Evolutionary conservation across 2,888 invertebrate genomes (phyloP), one percentile per base, ranked within the genome.

Genomic region (Pachliopta kotzebuea): DNA sequence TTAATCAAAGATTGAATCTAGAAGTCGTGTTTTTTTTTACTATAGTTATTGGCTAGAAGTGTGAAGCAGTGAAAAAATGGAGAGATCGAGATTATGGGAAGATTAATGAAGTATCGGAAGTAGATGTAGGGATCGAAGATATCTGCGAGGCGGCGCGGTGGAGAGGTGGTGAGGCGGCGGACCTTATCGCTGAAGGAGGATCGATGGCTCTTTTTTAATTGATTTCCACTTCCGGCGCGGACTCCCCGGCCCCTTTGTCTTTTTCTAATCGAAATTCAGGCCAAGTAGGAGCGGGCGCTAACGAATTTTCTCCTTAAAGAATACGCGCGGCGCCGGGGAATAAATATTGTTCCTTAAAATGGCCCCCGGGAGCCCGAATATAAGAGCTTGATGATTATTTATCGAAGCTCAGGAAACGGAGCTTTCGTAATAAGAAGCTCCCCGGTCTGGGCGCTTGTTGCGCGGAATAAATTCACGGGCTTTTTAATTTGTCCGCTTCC

Each of bases 171-270:
- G 49, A n/a, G 49, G 18, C 49, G 49, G n/a, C 69, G 68, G 75
- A 71, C 75, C 72, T 82, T 88, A 90, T 90, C 90, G 84, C 67
- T 60, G 60, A 65, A 67, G 69, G 68, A 76, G 77, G 81, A 90
- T 90, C 90, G 85, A 90, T 86, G 86, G 86, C 79, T 74, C 80
- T 75, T 85, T 87, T n/a, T 90, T 91, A 90, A 90, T 90, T 90
- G 90, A 90, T 90, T 90, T 84, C 78, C 84, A 79, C 77, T 83
- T 79, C 75, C 76, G 78, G 69, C 67, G 66, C 68, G 65, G 67
- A 74, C 77, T 75, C 81, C 76, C 81, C 81, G 14, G 81, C 72
- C 78, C 76, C 86, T 88, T 88, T 88, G 88, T 88, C 86, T 88
- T 84, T 80, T 80, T 81, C 84, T 83, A 85, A 86, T 88, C 84